Evolutionary conservation across 2,888 invertebrate species (phyloP).

Genomic region (Polydrusus tereticollis): DNA sequence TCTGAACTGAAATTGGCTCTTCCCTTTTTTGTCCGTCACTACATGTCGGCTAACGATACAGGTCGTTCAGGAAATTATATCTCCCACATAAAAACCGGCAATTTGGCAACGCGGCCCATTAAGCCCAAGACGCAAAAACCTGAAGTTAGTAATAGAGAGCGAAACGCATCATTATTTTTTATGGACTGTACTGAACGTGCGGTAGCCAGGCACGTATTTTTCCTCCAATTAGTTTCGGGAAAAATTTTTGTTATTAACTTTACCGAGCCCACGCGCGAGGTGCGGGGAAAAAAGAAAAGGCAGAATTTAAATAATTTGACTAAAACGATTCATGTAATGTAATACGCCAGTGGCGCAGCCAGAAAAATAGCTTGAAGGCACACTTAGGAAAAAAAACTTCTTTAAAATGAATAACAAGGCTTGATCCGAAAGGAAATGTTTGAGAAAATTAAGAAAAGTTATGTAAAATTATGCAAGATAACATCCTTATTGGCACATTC

Average conservation of each 20-base stretch:
- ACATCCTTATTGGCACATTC: no score
- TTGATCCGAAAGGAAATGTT: no score
- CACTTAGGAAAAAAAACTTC: no score
- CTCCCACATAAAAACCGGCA: constrained; percentile 27
- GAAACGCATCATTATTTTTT: constrained; percentile 42
- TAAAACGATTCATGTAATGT: no score
- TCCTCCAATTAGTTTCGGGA: constrained; percentile 27
- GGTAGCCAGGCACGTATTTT: constrained; percentile 28
- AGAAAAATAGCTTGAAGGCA: no score
- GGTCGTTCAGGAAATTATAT: constrained; percentile 6
- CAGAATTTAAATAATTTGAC: not conserved
- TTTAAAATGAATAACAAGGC: no score
- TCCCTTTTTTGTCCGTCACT: not conserved
- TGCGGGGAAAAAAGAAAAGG: not conserved
- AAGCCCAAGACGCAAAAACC: constrained; percentile 17
- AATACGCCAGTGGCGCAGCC: no score
- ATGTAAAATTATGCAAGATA: no score
- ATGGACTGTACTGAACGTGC: constrained; percentile 28
- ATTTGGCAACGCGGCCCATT: constrained; percentile 13
- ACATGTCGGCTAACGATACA: not conserved
- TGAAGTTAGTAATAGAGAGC: constrained; percentile 32
- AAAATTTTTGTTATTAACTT: constrained; percentile 11
- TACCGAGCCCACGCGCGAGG: not conserved
- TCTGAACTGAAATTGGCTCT: not conserved
- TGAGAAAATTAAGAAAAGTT: no score